Base-by-base conservation (phyloP, 2,797 vertebrate species). In the Hippoglossus hippoglossus region DNA sequence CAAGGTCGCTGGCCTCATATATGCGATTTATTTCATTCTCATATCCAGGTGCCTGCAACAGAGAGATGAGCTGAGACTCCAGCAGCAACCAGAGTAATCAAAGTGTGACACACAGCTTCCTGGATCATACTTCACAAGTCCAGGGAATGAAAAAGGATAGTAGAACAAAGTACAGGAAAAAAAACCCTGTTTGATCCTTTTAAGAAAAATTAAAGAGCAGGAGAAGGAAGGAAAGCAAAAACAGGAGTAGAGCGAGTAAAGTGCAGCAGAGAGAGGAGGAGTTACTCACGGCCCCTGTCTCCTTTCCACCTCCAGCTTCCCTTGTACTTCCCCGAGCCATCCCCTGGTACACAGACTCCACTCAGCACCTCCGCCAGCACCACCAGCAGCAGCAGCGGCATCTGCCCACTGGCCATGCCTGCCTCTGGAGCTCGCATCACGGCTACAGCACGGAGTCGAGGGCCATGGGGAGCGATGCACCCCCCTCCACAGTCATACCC, bases 231-330 rank as follows among this genome's bases (percentile, higher is more conserved):
- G 10, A 34, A 34, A 34, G 31, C 31, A 80, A 49, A 67, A n/a
- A 19, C 41, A 55, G 41, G 36, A 61, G 54, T 50, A 34, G 56
- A 24, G 67, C 0, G 36, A 70, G 67, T 49, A 22, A 54, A 59
- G 49, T 61, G 31, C 7, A 80, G 65, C 9, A 68, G 28, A 51
- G 24, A 59, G 59, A 73, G 81, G 77, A 82, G 84, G 84, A 21
- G 56, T 89, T 90, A 92, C 97, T 99, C 96, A 98, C 97, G 96
- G 93, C 95, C 96, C 95, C 96, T 95, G 93, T 96, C 96, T 94
- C 96, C 95, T 95, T 96, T 97, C 96, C 96, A 96, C 95, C 96
- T 97, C 95, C 96, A 96, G 92, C 94, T 95, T 71, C 94, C 93
- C 94, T 93, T 97, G 85, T 91, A 85, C 89, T 93, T 96, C 80